These are phyloP conservation scores for Microcaecilia unicolor DNA, from an alignment of 2,797 vertebrate species.

Conservation along the genomic window DNA sequence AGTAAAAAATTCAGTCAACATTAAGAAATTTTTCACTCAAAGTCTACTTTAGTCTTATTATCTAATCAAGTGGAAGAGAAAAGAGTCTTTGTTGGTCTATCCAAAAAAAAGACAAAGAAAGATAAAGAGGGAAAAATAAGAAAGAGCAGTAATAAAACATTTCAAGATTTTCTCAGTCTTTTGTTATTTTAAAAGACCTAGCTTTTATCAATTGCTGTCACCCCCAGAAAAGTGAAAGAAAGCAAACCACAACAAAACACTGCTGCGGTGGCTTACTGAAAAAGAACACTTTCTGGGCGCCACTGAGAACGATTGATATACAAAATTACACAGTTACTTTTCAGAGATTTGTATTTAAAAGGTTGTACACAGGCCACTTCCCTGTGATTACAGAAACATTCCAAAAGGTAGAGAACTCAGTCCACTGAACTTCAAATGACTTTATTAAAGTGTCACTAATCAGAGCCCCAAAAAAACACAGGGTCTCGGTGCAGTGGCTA, in stretches of 20 bases:
- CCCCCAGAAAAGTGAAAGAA: constrained; percentile 65
- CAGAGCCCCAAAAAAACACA: constrained; percentile 86
- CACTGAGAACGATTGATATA: constrained; percentile 63
- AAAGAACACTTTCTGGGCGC: constrained; percentile 53
- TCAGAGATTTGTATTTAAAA: constrained; percentile 94
- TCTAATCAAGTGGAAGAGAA: constrained; percentile 81
- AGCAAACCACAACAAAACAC: constrained; percentile 46
- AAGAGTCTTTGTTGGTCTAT: constrained; percentile 60
- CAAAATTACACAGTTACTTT: constrained; percentile 79
- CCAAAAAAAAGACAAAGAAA: too few relatives aligned
- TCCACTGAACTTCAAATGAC: constrained; percentile 94
- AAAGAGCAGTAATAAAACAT: constrained; percentile 58
- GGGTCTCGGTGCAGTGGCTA: constrained; percentile 80
- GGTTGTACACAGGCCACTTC: constrained; percentile 73
- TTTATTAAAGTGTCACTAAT: constrained; percentile 99
- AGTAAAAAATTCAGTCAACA: constrained; percentile 62
- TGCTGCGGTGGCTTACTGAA: constrained; percentile 38
- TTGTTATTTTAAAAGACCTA: constrained; percentile 74
- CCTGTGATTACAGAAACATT: constrained; percentile 90
- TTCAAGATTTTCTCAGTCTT: constrained; percentile 73
- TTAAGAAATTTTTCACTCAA: constrained; percentile 73
- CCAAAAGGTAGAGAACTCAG: constrained; percentile 96
- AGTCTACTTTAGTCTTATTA: constrained; percentile 74
- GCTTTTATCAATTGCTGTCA: constrained; percentile 79
- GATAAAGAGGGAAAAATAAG: too few relatives aligned